Percentiles rank a stretch among this genome's conserved stretches.
phyloP scores from a whole-genome alignment of 2,888 invertebrate species.

The Graphium colonna region DNA sequence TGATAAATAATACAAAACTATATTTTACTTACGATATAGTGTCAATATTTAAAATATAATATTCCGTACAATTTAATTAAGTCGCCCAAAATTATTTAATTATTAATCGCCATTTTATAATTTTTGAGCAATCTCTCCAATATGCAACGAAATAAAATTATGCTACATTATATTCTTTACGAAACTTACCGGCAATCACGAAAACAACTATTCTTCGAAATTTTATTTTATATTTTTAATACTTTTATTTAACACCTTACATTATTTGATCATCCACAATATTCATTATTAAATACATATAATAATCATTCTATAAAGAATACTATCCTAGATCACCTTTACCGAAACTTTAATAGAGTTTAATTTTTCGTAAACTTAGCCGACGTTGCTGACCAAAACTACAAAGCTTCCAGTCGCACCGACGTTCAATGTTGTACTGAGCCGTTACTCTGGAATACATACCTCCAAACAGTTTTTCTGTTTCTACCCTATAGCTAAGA shows the following conservation, averaged over 20 bases:
- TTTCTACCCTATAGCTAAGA: conserved; percentile 51
- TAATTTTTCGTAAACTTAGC: conserved; percentile 50
- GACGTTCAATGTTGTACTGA: conserved; percentile 62
- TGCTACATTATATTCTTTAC: too few relatives aligned
- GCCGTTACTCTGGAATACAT: conserved; percentile 45
- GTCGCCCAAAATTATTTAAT: too few relatives aligned
- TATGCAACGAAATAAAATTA: too few relatives aligned
- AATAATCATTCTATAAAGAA: neutral
- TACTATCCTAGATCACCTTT: neutral
- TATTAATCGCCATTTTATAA: too few relatives aligned
- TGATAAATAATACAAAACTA: too few relatives aligned
- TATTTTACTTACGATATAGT: too few relatives aligned
- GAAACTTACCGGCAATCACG: conserved; percentile 11
- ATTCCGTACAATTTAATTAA: too few relatives aligned
- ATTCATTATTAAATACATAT: neutral
- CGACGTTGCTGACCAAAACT: conserved; percentile 21
- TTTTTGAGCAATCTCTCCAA: too few relatives aligned
- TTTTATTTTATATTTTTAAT: conserved; percentile 7
- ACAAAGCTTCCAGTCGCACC: conserved; percentile 40
- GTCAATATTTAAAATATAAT: too few relatives aligned
- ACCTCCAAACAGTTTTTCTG: conserved; percentile 55
- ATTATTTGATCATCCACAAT: conserved; percentile 10
- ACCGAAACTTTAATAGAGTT: conserved; percentile 17
- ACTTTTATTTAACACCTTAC: conserved; percentile 9
- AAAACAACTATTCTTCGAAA: conserved; percentile 1